Conservation (phyloP, 2,888 invertebrate species). For the Electrophaes corylata region DNA sequence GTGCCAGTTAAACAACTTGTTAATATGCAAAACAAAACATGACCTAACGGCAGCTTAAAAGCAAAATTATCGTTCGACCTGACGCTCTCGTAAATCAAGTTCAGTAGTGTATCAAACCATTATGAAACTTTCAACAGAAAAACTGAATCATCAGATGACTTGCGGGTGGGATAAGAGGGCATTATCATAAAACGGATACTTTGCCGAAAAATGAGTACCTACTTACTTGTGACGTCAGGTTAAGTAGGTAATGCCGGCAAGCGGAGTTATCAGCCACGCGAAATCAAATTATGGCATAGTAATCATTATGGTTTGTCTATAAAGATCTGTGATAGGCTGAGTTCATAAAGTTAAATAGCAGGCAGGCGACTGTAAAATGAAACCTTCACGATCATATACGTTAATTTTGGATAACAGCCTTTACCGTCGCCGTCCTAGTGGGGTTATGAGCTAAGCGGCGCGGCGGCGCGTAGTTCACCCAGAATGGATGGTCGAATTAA, state of each 20-base stretch:
- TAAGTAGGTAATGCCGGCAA: not conserved
- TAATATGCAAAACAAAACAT: constrained; percentile 72
- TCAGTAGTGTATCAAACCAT: constrained; percentile 41
- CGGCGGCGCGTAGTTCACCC: constrained; percentile 66
- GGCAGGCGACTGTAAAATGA: not conserved
- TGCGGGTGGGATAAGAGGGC: not conserved
- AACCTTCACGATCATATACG: not conserved
- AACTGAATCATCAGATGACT: not conserved
- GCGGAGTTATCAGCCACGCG: not conserved
- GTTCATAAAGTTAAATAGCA: not conserved
- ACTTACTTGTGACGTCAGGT: not conserved
- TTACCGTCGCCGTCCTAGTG: constrained; percentile 41
- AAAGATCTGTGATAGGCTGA: not conserved
- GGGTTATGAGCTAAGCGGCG: constrained; percentile 68
- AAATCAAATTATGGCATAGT: too few relatives aligned
- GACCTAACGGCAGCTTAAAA: constrained; percentile 65
- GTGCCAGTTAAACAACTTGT: constrained; percentile 54
- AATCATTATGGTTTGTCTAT: not conserved
- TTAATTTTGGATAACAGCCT: constrained; percentile 8
- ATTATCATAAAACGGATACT: not conserved
- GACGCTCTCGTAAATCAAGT: constrained; percentile 55
- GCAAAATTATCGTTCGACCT: constrained; percentile 56
- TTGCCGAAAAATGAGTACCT: not conserved
- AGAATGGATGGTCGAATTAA: constrained; percentile 78
- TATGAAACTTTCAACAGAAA: not conserved